These are phyloP conservation scores for Alethe castanea DNA, from an alignment of 2,113 vertebrate genomes.

Conservation along the genomic window DNA sequence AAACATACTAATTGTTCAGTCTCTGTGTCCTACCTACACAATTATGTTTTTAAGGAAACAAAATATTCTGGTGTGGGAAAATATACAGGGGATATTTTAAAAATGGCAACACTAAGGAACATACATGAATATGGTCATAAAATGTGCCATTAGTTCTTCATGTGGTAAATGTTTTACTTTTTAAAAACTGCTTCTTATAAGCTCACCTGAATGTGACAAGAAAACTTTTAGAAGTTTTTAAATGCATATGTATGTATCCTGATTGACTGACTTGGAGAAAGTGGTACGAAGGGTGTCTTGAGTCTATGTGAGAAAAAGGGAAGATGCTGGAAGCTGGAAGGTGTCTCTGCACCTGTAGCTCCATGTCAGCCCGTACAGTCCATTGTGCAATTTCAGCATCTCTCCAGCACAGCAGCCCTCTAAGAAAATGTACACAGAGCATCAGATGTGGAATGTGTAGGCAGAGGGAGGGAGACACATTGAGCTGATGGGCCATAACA, in stretches of 20 bases:
- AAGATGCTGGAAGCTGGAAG: neutral
- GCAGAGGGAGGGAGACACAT: neutral
- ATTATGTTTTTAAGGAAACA: neutral
- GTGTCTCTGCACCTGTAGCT: neutral
- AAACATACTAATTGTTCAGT: neutral
- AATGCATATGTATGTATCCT: neutral
- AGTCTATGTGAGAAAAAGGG: neutral
- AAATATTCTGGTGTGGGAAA: neutral
- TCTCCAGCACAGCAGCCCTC: neutral
- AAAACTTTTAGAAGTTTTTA: neutral
- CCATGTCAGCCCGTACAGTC: too few relatives aligned
- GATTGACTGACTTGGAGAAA: neutral
- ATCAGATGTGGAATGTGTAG: neutral
- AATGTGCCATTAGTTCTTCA: neutral
- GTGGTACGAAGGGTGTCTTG: neutral
- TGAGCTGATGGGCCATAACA: accelerated
- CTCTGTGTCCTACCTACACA: neutral
- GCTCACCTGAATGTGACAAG: neutral
- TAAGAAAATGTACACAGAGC: neutral
- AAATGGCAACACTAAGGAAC: neutral
- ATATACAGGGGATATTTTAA: neutral
- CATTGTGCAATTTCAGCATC: neutral
- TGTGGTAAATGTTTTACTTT: neutral
- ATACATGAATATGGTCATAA: neutral
- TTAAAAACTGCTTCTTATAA: neutral